These are phyloP conservation scores for Phaethon lepturus DNA, from an alignment of 2,113 vertebrate genomes.

Conservation along the genomic window DNA sequence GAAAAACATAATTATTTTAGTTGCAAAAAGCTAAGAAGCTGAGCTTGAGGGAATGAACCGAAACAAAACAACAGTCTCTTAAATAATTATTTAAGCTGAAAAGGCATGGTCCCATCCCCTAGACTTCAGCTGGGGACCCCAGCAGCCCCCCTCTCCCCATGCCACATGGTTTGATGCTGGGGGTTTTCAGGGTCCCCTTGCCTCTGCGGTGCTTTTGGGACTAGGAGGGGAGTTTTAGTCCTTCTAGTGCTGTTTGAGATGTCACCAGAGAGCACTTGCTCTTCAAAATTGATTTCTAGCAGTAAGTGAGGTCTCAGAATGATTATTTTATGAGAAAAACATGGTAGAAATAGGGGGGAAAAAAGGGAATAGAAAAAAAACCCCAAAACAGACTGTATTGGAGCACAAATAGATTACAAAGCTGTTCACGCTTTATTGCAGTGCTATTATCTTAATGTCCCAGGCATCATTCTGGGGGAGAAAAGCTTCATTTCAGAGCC, in stretches of 20 bases:
- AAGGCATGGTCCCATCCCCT: neutral
- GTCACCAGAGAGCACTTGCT: neutral
- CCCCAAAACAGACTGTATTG: neutral
- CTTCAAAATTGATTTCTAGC: conserved; percentile 35
- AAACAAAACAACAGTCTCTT: neutral
- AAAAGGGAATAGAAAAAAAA: neutral
- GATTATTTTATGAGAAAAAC: neutral
- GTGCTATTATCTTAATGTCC: neutral
- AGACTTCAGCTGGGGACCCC: neutral
- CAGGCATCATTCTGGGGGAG: neutral
- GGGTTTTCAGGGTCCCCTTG: neutral
- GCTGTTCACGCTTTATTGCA: neutral
- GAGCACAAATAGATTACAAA: neutral
- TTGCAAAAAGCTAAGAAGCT: neutral
- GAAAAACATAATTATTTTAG: neutral
- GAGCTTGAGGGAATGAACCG: neutral
- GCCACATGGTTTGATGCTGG: neutral
- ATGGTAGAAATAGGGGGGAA: neutral
- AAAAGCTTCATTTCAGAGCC: neutral
- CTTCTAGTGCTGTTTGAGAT: neutral
- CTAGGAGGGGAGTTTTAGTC: neutral
- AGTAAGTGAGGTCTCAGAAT: conserved; percentile 12
- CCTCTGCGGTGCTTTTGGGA: neutral
- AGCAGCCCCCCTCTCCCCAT: neutral
- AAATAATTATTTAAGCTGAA: neutral